A percentile compares a stretch with the other conserved stretches of the same genome.
These are phyloP conservation scores for Urosaurus nigricauda DNA, from an alignment of 2,797 vertebrate genomes.

Conservation along the genomic window DNA sequence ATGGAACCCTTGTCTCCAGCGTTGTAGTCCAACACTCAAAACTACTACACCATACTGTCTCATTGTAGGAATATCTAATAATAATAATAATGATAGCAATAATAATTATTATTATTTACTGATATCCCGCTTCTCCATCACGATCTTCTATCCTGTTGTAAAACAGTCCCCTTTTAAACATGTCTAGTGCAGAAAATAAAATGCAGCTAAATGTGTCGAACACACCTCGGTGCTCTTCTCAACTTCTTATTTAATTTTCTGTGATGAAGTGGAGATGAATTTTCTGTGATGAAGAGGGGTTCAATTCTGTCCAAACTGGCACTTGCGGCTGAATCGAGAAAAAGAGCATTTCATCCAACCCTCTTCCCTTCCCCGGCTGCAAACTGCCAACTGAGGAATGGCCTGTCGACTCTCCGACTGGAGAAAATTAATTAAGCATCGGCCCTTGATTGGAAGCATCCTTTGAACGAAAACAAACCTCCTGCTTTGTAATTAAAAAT, in stretches of 20 bases:
- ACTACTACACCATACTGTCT: too few species aligned
- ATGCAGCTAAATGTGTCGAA: constrained; percentile 18
- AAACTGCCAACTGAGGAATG: constrained; percentile 56
- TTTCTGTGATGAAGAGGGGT: constrained; percentile 67
- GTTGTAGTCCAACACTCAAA: too few species aligned
- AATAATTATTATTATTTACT: too few species aligned
- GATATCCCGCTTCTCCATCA: too few species aligned
- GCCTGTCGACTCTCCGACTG: constrained; percentile 47
- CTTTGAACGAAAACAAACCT: constrained; percentile 58
- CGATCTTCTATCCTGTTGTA: too few species aligned
- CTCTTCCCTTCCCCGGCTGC: neutral
- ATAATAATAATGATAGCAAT: too few species aligned
- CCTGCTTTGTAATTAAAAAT: constrained; percentile 71
- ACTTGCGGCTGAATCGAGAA: constrained; percentile 42
- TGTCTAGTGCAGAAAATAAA: neutral
- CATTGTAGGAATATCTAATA: too few species aligned
- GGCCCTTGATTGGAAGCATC: constrained; percentile 68
- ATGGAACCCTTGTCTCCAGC: too few species aligned
- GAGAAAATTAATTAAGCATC: constrained; percentile 66
- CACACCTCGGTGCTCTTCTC: constrained; percentile 53
- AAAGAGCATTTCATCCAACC: constrained; percentile 33
- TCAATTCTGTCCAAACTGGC: constrained; percentile 53
- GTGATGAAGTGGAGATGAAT: constrained; percentile 50
- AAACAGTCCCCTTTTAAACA: neutral
- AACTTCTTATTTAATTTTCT: constrained; percentile 63